phyloP scores from a whole-genome alignment of 2,113 vertebrate species.

The Elanoides forficatus region DNA sequence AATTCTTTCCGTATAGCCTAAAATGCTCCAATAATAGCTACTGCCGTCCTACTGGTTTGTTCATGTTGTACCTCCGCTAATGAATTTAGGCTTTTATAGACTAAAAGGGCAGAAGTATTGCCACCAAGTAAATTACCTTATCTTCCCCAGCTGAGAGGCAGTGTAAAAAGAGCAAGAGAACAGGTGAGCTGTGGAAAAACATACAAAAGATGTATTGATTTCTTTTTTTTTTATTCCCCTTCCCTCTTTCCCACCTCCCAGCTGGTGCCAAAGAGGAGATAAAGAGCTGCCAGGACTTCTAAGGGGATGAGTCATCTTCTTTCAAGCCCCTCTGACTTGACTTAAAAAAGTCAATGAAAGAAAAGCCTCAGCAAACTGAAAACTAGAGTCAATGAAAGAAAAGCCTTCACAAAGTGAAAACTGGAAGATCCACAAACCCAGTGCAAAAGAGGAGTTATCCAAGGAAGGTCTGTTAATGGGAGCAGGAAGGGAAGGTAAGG shows the following conservation, averaged over 20 bases:
- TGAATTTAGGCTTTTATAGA: slow-evolving; percentile 4
- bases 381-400: not conserved
- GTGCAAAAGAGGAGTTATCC: not conserved
- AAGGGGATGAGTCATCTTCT: slow-evolving; percentile 42
- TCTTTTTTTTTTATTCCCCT: not conserved
- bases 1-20: not conserved
- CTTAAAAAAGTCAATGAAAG: not conserved
- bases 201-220: slow-evolving; percentile 56
- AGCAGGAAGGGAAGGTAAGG: not conserved
- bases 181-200: slow-evolving; percentile 51
- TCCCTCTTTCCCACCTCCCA: slow-evolving; percentile 17
- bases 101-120: slow-evolving; percentile 36
- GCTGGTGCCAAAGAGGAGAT: slow-evolving; percentile 45
- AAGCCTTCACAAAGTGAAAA: not conserved
- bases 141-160: slow-evolving; percentile 36
- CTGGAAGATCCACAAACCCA: not conserved
- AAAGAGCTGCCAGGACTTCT: slow-evolving; percentile 35
- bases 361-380: not conserved
- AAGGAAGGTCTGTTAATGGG: not conserved
- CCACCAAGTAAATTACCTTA: slow-evolving; percentile 43
- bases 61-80: not conserved
- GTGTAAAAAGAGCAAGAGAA: not conserved
- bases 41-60: not conserved
- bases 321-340: not conserved
- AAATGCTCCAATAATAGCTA: not conserved